Percentiles rank a stretch among this genome's conserved stretches.
Conservation (phyloP, 2,797 vertebrate species). For the Gouania willdenowi region DNA sequence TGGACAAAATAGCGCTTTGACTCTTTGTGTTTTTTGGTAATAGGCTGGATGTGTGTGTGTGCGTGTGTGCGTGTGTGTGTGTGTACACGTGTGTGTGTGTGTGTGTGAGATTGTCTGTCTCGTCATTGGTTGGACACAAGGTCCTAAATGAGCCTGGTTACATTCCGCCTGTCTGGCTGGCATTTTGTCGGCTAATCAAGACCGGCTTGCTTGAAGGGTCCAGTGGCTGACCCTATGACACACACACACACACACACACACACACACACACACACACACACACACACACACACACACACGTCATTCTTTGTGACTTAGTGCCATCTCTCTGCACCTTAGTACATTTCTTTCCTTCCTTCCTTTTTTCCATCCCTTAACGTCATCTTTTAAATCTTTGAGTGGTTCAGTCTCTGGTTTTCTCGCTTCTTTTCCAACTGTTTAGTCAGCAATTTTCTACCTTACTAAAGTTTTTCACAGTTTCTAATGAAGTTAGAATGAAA, state of each 20-base stretch:
- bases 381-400: background rate
- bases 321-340: slow-evolving; percentile 43
- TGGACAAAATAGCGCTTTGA: slow-evolving; percentile 71
- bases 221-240: slow-evolving; percentile 14
- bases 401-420: slow-evolving; percentile 7
- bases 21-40: slow-evolving; percentile 57
- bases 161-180: slow-evolving; percentile 70
- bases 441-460: too few species aligned
- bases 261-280: background rate
- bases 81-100: slow-evolving; percentile 23
- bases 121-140: slow-evolving; percentile 36
- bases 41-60: slow-evolving; percentile 18
- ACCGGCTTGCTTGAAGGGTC: slow-evolving; percentile 54
- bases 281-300: slow-evolving; percentile 19
- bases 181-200: slow-evolving; percentile 61
- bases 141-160: slow-evolving; percentile 69
- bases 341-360: slow-evolving; percentile 40
- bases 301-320: slow-evolving; percentile 43
- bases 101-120: slow-evolving; percentile 20
- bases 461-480: too few species aligned
- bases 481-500: too few species aligned
- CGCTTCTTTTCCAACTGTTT: too few species aligned
- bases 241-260: background rate
- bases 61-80: slow-evolving; percentile 5
- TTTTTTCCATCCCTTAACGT: slow-evolving; percentile 16